A percentile compares a stretch with the other conserved stretches of the same genome.
Evolutionary conservation across 1,140 invertebrate genomes (phyloP).

Genomic region (Odontomachus brunneus): DNA sequence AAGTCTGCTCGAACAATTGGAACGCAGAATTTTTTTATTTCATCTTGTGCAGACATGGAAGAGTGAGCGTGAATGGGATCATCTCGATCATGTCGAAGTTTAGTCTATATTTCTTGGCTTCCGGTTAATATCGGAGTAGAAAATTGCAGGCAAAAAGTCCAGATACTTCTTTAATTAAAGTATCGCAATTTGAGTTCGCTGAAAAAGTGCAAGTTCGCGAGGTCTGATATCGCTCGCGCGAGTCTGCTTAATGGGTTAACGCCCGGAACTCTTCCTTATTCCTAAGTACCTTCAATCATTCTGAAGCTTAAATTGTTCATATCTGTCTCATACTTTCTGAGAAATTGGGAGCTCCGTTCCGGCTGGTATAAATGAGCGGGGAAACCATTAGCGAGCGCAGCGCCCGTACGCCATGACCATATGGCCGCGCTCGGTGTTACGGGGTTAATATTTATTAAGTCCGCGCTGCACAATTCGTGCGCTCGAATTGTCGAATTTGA

Average conservation of each 20-base stretch:
- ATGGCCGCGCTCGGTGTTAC: background rate
- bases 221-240: background rate
- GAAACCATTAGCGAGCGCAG: constrained; percentile 26
- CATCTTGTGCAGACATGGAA: too few species aligned
- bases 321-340: constrained; percentile 47
- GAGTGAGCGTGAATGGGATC: too few species aligned
- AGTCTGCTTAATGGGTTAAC: constrained; percentile 24
- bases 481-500: background rate
- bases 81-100: too few species aligned
- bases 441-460: constrained; percentile 33
- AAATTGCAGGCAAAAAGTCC: background rate
- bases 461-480: background rate
- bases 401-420: constrained; percentile 18
- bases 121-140: background rate
- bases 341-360: constrained; percentile 29
- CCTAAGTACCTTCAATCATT: constrained; percentile 31
- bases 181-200: background rate
- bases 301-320: constrained; percentile 50
- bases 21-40: too few species aligned
- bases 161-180: constrained; percentile 31
- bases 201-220: constrained; percentile 13
- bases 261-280: constrained; percentile 28
- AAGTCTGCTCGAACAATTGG: too few species aligned
- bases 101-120: background rate
- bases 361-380: constrained; percentile 23